A percentile compares a stretch with the other conserved stretches of the same genome.
Evolutionary conservation across 2,113 vertebrate genomes (phyloP).

Genomic region (Gymnocephalus cernua): DNA sequence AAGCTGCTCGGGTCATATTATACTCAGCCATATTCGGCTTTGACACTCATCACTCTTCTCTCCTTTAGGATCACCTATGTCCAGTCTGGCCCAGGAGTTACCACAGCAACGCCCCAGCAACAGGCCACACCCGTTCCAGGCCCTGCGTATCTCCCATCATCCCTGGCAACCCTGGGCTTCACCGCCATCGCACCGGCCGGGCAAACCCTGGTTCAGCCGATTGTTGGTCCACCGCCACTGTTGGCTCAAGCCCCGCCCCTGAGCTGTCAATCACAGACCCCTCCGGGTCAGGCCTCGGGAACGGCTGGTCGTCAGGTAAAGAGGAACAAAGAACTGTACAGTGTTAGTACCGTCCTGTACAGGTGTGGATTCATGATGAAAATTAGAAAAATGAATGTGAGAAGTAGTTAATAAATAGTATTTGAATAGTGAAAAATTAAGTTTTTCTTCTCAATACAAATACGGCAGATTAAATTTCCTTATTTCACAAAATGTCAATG

Average conservation of each 20-base stretch:
- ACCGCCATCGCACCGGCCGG: constrained; percentile 87
- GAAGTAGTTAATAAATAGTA: background rate
- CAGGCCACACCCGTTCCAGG: constrained; percentile 77
- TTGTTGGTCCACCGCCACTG: constrained; percentile 86
- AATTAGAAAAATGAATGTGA: background rate
- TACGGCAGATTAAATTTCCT: background rate
- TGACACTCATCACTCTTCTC: background rate
- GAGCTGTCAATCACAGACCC: constrained; percentile 83
- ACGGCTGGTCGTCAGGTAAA: constrained; percentile 73
- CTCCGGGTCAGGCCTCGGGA: constrained; percentile 55
- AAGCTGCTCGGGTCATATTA: background rate
- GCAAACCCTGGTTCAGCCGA: constrained; percentile 88
- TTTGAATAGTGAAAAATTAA: background rate
- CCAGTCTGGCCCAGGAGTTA: constrained; percentile 85
- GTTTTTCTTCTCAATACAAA: constrained; percentile 1
- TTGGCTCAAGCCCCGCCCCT: constrained; percentile 83
- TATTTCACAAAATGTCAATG: constrained; percentile 10
- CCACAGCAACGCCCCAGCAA: constrained; percentile 75
- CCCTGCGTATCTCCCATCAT: constrained; percentile 80
- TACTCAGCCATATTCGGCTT: background rate
- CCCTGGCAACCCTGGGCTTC: constrained; percentile 87
- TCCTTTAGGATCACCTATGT: constrained; percentile 90
- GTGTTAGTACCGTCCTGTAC: background rate
- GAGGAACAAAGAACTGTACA: background rate
- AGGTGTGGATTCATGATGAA: background rate